Evolutionary conservation across 2,888 invertebrate species (phyloP).

Genomic region (Sturmia bella): DNA sequence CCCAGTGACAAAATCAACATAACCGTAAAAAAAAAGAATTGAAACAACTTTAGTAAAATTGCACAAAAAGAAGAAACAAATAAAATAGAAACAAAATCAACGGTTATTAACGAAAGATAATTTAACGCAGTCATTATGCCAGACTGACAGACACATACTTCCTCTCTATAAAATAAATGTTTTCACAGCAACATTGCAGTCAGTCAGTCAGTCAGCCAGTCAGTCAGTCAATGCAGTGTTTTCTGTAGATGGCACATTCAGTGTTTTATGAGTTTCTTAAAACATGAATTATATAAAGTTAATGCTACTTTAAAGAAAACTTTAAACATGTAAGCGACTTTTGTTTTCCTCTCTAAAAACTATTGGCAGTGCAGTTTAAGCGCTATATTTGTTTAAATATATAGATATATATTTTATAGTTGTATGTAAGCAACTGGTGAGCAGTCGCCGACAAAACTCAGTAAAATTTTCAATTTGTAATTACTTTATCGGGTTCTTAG

Average conservation of each 20-base stretch:
- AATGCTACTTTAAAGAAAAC: neutral
- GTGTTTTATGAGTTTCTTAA: neutral
- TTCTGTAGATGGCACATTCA: neutral
- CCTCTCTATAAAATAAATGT: conserved; percentile 13
- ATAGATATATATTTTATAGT: conserved; percentile 2
- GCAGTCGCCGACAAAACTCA: neutral
- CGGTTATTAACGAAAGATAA: conserved; percentile 45
- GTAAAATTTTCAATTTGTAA: too few relatives aligned
- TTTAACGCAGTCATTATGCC: conserved; percentile 51
- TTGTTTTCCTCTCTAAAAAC: neutral
- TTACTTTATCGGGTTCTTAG: too few relatives aligned
- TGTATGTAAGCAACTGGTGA: neutral
- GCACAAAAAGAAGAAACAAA: neutral
- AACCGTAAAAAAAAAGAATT: conserved; percentile 16
- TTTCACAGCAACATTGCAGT: conserved; percentile 1
- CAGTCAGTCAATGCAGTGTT: neutral
- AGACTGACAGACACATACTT: conserved; percentile 25
- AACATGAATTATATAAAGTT: neutral
- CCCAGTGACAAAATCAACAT: conserved; percentile 19
- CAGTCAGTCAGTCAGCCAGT: too few relatives aligned
- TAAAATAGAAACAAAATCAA: conserved; percentile 8
- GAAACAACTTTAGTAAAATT: neutral
- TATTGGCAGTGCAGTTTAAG: neutral
- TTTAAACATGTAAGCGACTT: neutral
- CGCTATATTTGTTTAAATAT: too few relatives aligned